Base-by-base conservation (phyloP, 2,797 vertebrate species). In the Geotrypetes seraphini region DNA sequence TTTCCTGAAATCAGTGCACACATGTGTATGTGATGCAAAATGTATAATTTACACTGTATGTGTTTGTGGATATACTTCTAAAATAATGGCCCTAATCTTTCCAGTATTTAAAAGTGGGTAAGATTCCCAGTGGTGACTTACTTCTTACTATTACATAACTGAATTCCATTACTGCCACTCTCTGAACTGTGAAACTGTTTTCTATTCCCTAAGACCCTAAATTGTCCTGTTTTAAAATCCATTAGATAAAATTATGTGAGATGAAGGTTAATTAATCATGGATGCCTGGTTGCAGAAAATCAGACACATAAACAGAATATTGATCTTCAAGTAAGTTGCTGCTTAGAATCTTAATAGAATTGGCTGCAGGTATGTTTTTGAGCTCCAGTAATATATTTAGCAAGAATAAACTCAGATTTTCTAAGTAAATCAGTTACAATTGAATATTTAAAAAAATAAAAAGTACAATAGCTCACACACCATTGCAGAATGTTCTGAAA, bases 261-360 rank as follows among this genome's bases (percentile, higher is more conserved):
- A 37, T 11, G 47, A 31, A 60, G 18, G 25, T 70, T 63, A 72
- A 71, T 71, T 68, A 65, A 63, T 65, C 24, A 55, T 20, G 39
- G 17, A 33, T 16, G 31, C n/a, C 22, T 36, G 59, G 36, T 16
- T 56, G 36, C 31, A 44, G 22, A 67, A 70, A 63, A 51, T 43
- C 31, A 51, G 36, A 29, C 17, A 20, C 36, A 41, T 45, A 68
- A 75, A n/a, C 4, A 17, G 35, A 56, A 40, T 72, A 68, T 72
- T 63, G 62, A 70, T 75, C 40, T 67, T 52, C 16, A 56, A 47
- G 34, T 27, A 50, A 17, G 27, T 21, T 52, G 8, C 13, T 46
- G 7, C 25, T n/a, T 53, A 25, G 43, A 63, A 25, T 3, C n/a
- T 6, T 45, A 50, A 59, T 41, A 20, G 18, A 56, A 59, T 69